A percentile compares a stretch with the other conserved stretches of the same genome.
Evolutionary conservation across 2,113 vertebrate genomes (phyloP).

Genomic region (Rhabdomys dilectus): DNA sequence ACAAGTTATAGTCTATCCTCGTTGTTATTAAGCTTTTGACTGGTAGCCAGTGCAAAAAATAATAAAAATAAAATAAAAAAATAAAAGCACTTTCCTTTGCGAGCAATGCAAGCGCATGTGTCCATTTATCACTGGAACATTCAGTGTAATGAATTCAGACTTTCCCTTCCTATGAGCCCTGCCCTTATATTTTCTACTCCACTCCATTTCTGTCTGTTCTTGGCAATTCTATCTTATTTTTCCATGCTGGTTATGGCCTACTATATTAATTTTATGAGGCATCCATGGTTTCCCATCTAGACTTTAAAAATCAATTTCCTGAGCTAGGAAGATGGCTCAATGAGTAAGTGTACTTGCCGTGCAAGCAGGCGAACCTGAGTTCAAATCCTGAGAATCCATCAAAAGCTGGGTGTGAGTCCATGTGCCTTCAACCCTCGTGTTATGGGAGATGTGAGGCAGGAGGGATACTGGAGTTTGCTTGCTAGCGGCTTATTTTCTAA

Average conservation of each 20-base stretch:
- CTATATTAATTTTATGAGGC: conserved; percentile 54
- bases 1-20: neutral
- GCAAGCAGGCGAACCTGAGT: neutral
- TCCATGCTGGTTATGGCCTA: neutral
- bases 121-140: neutral
- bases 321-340: neutral
- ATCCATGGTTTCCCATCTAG: neutral
- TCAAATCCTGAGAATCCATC: neutral
- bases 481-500: neutral
- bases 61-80: neutral
- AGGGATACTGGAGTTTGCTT: neutral
- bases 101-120: neutral
- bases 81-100: neutral
- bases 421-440: neutral
- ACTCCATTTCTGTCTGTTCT: conserved; percentile 29
- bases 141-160: neutral
- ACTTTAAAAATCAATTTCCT: neutral
- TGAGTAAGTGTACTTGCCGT: neutral
- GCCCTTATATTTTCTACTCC: neutral
- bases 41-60: neutral
- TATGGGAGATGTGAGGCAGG: neutral
- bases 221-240: conserved; percentile 37
- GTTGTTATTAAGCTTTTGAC: neutral
- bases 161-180: neutral
- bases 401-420: neutral